Percentiles rank a stretch among this genome's conserved stretches.
Conservation (phyloP, 1,140 invertebrate species). For the Geopemphigus sp. region DNA sequence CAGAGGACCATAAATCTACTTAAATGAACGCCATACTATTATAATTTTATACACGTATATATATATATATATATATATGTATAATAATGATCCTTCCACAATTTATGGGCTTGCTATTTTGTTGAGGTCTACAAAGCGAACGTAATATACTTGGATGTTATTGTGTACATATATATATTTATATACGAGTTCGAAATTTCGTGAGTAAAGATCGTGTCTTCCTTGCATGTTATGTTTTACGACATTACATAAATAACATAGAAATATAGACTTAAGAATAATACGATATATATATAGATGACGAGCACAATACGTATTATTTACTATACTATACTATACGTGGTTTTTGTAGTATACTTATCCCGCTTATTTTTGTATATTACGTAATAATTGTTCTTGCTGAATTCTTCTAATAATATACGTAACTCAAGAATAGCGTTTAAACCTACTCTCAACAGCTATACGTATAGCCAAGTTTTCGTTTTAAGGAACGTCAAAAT, state of each 20-base stretch:
- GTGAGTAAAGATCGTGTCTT: constrained; percentile 25
- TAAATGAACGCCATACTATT: constrained; percentile 61
- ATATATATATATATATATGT: no score
- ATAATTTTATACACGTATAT: neutral
- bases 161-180: neutral
- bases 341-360: neutral
- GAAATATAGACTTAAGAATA: neutral
- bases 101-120: neutral
- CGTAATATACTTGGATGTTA: neutral
- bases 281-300: neutral
- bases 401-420: neutral
- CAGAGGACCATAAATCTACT: constrained; percentile 78
- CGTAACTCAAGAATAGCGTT: neutral
- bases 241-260: neutral
- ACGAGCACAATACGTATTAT: no score
- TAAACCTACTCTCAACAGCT: neutral
- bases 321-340: no score
- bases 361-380: neutral
- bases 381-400: neutral
- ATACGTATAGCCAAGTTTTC: constrained; percentile 1
- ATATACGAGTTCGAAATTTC: neutral
- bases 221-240: constrained; percentile 15
- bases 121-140: neutral
- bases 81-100: neutral
- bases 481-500: constrained; percentile 9